Evolutionary conservation across 2,797 vertebrate genomes (phyloP).

Genomic region (Mormyrops attenuatus): DNA sequence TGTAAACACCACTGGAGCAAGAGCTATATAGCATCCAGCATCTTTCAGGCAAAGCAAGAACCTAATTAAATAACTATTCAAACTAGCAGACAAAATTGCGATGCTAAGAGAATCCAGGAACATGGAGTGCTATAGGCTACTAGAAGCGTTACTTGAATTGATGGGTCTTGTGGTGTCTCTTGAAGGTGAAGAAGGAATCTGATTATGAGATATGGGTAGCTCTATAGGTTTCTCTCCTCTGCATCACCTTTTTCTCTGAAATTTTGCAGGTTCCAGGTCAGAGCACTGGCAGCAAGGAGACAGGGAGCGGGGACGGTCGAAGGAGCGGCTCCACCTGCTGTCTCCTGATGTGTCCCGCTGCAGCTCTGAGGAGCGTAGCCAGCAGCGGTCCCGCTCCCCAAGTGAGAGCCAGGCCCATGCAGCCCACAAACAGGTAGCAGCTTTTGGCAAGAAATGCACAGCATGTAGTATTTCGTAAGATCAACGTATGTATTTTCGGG

Average conservation of each 20-base stretch:
- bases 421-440: slow-evolving; percentile 72
- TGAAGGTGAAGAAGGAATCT: background rate
- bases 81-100: background rate
- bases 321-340: slow-evolving; percentile 87
- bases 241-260: background rate
- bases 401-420: slow-evolving; percentile 72
- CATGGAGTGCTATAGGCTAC: background rate
- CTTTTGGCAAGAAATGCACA: background rate
- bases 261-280: slow-evolving; percentile 72
- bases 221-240: background rate
- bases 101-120: background rate
- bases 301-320: slow-evolving; percentile 79
- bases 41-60: background rate
- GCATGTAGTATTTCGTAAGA: background rate
- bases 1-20: background rate
- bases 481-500: background rate
- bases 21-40: background rate
- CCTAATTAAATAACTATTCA: background rate
- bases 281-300: slow-evolving; percentile 77
- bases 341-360: slow-evolving; percentile 83
- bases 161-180: background rate
- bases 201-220: background rate
- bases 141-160: background rate
- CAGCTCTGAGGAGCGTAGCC: slow-evolving; percentile 83
- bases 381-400: slow-evolving; percentile 78